A percentile compares a stretch with the other conserved stretches of the same genome.
Conservation (phyloP, 2,888 invertebrate species). For the Coelopa pilipes region DNA sequence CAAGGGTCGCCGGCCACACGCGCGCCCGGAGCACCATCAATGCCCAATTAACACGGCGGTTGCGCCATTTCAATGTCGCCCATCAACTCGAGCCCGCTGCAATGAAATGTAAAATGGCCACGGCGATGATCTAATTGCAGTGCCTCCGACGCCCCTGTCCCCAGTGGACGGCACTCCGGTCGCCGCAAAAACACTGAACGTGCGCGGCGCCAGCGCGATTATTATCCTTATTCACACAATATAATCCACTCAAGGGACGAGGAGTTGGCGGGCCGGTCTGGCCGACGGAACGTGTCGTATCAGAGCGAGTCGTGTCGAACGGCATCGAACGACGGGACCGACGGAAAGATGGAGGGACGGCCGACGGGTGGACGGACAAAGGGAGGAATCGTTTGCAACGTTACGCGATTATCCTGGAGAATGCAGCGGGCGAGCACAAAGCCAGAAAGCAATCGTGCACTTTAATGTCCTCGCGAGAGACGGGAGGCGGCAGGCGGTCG, state of each 20-base stretch:
- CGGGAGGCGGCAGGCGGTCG: background rate
- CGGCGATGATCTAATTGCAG: too few relatives aligned
- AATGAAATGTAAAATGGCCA: too few relatives aligned
- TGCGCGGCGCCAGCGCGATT: too few relatives aligned
- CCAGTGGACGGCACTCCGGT: background rate
- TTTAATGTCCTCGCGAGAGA: slow-evolving; percentile 12
- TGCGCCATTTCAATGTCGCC: too few relatives aligned
- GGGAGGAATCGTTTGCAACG: background rate
- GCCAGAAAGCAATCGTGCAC: slow-evolving; percentile 19
- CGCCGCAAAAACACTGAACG: background rate
- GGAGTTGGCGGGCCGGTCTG: background rate
- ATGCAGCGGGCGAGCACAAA: slow-evolving; percentile 21
- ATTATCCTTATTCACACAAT: slow-evolving; percentile 4
- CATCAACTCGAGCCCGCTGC: too few relatives aligned
- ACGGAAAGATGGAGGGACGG: background rate
- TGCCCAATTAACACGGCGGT: too few relatives aligned
- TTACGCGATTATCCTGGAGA: background rate
- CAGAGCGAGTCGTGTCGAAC: background rate
- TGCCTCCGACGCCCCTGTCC: too few relatives aligned
- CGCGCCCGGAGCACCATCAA: too few relatives aligned
- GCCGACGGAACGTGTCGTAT: too few relatives aligned
- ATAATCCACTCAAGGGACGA: background rate
- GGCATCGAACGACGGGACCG: background rate
- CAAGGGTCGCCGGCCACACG: too few relatives aligned
- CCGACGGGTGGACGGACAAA: background rate